Conservation (phyloP, 2,797 vertebrate species). For the Sebastolobus alascanus region DNA sequence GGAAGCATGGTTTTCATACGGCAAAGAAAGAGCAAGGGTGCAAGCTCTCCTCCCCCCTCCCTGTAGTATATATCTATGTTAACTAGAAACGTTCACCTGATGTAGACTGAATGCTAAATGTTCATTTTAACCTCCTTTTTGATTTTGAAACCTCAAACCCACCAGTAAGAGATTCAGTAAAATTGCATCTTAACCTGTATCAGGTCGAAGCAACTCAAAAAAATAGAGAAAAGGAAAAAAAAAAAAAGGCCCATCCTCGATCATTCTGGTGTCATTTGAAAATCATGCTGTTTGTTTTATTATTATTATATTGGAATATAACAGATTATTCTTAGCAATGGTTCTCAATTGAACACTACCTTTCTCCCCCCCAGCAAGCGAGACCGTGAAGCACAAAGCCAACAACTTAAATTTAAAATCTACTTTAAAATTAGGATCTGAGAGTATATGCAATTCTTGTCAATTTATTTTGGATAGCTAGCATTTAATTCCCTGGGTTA, state of each 20-base stretch:
- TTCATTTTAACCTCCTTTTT: constrained; percentile 75
- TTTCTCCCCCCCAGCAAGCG: constrained; percentile 42
- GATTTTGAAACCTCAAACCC: constrained; percentile 74
- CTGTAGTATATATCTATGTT: constrained; percentile 72
- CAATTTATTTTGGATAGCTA: constrained; percentile 29
- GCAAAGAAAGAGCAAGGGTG: constrained; percentile 84
- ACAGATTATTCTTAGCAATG: constrained; percentile 76
- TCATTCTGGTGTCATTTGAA: constrained; percentile 83
- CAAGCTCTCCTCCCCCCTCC: constrained; percentile 52
- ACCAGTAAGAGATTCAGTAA: constrained; percentile 76
- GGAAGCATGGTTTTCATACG: constrained; percentile 85
- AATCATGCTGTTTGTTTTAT: constrained; percentile 81
- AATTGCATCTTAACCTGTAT: constrained; percentile 89
- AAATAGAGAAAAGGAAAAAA: constrained; percentile 32
- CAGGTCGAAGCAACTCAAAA: constrained; percentile 84
- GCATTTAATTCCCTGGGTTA: constrained; percentile 27
- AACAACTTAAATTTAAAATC: constrained; percentile 56
- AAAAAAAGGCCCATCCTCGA: constrained; percentile 70
- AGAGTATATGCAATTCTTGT: constrained; percentile 45
- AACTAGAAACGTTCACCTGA: constrained; percentile 67
- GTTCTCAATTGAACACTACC: constrained; percentile 84
- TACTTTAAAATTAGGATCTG: constrained; percentile 64
- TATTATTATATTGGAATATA: constrained; percentile 70
- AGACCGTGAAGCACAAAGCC: constrained; percentile 81
- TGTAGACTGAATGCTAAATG: constrained; percentile 79